Conservation (phyloP, 2,113 vertebrate genomes). For the Cyprinus carpio region DNA sequence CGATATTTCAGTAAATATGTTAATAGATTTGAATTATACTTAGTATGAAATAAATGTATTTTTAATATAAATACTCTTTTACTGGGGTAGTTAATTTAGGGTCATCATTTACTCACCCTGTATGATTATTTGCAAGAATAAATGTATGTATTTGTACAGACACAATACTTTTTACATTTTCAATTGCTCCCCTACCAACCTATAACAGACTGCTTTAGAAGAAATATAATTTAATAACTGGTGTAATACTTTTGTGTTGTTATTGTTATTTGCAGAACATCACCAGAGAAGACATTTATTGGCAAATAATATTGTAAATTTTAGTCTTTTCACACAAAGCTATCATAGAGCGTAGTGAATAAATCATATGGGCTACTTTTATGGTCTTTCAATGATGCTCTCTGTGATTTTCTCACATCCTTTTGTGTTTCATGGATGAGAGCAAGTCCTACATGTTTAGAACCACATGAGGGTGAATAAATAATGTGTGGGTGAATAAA, state of each 20-base stretch:
- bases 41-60: too few species aligned
- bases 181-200: too few species aligned
- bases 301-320: neutral
- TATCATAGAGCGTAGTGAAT: neutral
- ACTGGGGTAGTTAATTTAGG: too few species aligned
- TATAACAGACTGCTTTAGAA: neutral
- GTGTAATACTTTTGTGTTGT: too few species aligned
- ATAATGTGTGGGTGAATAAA: neutral
- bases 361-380: neutral
- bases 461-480: neutral
- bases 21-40: too few species aligned
- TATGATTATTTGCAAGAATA: neutral
- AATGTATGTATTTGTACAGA: neutral
- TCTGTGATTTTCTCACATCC: neutral
- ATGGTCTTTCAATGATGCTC: neutral
- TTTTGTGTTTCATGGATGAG: neutral
- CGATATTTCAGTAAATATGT: too few species aligned
- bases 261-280: too few species aligned
- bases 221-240: too few species aligned
- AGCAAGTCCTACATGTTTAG: neutral
- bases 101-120: neutral
- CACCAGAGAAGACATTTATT: neutral
- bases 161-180: too few species aligned
- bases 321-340: neutral
- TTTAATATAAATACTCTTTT: too few species aligned